Evolutionary conservation across 1,140 invertebrate species (phyloP).

Genomic region (Ceratina calcarata): DNA sequence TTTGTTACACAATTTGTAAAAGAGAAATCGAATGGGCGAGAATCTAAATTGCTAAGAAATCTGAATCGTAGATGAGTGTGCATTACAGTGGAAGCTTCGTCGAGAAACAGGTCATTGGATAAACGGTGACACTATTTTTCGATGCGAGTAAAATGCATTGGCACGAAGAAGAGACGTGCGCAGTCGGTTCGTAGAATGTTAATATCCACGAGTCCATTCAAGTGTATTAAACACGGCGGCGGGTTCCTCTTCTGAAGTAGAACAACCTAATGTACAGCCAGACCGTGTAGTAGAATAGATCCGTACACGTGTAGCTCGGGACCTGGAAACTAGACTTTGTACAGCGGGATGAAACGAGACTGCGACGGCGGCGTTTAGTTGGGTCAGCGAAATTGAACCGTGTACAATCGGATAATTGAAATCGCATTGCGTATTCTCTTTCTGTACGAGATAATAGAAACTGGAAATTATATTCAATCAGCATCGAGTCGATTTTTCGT

Average conservation of each 20-base stretch:
- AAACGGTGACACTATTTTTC: background rate
- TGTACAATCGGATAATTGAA: background rate
- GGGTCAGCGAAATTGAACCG: background rate
- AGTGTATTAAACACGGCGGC: background rate
- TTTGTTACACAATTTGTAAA: no score
- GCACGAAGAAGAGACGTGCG: background rate
- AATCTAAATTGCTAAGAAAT: no score
- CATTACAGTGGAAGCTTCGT: background rate
- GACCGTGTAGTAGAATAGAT: background rate
- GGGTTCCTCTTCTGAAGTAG: background rate
- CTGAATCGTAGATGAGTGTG: no score
- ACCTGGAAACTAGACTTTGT: background rate
- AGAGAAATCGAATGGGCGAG: no score
- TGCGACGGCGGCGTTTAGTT: background rate
- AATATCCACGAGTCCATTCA: constrained; percentile 1
- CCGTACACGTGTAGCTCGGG: background rate
- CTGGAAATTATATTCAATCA: background rate
- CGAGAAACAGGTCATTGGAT: background rate
- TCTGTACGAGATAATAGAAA: no score
- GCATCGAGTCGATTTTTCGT: background rate
- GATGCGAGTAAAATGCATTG: constrained; percentile 10
- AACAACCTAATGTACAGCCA: background rate
- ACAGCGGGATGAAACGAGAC: background rate
- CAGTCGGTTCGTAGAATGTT: background rate
- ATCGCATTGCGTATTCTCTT: background rate